Percentiles rank a stretch among this genome's conserved stretches.
Conservation (phyloP, 2,797 vertebrate species). For the Poeciliopsis gracilis region DNA sequence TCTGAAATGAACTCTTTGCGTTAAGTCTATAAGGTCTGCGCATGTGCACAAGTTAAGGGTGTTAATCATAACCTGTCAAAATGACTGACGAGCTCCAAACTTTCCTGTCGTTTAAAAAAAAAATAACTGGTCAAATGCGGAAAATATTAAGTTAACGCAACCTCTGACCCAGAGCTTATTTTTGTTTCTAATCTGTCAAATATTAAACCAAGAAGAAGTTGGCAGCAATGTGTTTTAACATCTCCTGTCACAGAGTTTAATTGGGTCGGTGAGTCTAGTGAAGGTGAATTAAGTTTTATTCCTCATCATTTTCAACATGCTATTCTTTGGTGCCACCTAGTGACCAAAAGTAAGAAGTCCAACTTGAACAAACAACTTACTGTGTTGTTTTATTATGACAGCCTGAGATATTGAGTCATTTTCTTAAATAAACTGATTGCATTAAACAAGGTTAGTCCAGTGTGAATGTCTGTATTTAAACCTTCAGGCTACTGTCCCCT, state of each 20-base stretch:
- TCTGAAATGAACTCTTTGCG: too few relatives aligned
- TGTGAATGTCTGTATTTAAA: background rate
- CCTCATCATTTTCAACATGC: background rate
- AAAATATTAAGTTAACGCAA: too few relatives aligned
- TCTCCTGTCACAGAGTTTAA: background rate
- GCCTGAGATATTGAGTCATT: background rate
- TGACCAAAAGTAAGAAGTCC: background rate
- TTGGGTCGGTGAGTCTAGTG: background rate
- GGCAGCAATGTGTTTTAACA: background rate
- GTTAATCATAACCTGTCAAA: too few relatives aligned
- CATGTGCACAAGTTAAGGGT: too few relatives aligned
- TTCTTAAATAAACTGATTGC: background rate
- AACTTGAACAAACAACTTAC: background rate
- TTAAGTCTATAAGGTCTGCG: too few relatives aligned
- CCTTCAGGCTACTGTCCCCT: background rate
- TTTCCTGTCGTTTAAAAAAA: too few relatives aligned
- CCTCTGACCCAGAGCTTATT: background rate
- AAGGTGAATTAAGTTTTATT: background rate
- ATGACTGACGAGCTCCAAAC: too few relatives aligned
- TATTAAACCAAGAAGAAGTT: background rate
- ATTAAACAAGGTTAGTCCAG: background rate
- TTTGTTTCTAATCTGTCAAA: fast-evolving
- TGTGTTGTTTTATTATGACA: background rate
- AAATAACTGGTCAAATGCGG: too few relatives aligned
- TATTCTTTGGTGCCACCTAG: background rate